A percentile compares a stretch with the other conserved stretches of the same genome.
These are phyloP conservation scores for Ectobius pallidus DNA, from an alignment of 2,888 invertebrate genomes.

Conservation along the genomic window DNA sequence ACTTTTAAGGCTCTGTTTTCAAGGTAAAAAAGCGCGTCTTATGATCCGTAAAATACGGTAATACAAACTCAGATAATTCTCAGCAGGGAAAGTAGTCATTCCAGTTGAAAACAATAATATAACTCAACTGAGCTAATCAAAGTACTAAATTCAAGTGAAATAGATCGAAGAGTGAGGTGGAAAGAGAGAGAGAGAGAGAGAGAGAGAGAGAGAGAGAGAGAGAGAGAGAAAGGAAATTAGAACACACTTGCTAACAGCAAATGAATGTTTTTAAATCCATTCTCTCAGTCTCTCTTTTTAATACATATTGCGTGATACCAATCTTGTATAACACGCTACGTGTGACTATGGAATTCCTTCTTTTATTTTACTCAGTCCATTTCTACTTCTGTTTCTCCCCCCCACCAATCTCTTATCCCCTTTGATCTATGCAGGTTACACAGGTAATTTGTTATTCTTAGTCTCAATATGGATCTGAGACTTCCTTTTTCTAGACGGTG, in stretches of 20 bases:
- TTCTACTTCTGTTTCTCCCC: background rate
- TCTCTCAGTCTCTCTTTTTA: background rate
- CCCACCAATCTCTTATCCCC: background rate
- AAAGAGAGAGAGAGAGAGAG: too few relatives aligned
- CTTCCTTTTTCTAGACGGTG: background rate
- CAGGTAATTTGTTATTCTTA: constrained; percentile 9
- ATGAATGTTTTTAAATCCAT: background rate
- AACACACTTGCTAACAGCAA: background rate
- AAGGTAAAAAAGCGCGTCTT: too few relatives aligned
- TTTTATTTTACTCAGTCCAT: background rate
- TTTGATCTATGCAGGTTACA: background rate
- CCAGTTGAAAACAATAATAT: too few relatives aligned
- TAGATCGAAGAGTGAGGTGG: too few relatives aligned
- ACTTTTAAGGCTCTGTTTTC: too few relatives aligned
- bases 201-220: background rate
- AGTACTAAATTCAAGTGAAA: too few relatives aligned
- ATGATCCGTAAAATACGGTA: too few relatives aligned
- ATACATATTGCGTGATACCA: background rate
- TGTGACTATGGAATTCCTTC: background rate
- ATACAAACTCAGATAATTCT: too few relatives aligned
- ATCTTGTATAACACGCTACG: background rate
- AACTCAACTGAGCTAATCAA: too few relatives aligned
- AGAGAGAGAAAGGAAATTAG: background rate
- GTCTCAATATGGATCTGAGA: background rate
- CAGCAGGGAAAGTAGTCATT: too few relatives aligned